These are phyloP conservation scores for Acleris sparsana DNA, from an alignment of 2,888 invertebrate genomes.

Conservation along the genomic window DNA sequence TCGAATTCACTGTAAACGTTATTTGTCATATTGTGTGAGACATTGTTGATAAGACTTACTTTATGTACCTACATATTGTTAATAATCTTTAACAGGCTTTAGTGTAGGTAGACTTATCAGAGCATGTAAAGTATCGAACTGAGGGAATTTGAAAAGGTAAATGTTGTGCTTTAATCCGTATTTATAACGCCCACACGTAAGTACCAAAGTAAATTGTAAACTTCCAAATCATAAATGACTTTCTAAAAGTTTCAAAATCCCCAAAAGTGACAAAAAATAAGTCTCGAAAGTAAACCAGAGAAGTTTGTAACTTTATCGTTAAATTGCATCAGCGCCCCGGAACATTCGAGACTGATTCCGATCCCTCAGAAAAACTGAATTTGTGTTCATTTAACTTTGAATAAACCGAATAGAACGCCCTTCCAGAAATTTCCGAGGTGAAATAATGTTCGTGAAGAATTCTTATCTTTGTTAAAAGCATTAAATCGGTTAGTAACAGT, in stretches of 20 bases:
- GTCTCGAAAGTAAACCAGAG: constrained; percentile 9
- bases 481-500: background rate
- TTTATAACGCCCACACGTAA: background rate
- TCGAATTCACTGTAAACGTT: background rate
- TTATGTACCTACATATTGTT: too few species aligned
- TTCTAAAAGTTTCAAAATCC: constrained; percentile 2
- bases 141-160: too few species aligned
- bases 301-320: constrained; percentile 27
- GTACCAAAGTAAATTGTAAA: too few species aligned
- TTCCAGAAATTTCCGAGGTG: too few species aligned
- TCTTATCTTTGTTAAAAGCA: too few species aligned
- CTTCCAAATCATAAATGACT: constrained; percentile 1
- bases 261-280: background rate
- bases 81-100: too few species aligned
- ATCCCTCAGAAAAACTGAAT: background rate
- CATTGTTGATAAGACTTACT: too few species aligned
- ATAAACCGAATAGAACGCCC: too few species aligned
- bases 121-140: too few species aligned
- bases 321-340: constrained; percentile 28
- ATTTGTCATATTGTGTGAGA: too few species aligned
- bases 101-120: too few species aligned
- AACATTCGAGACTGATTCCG: constrained; percentile 15
- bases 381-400: background rate
- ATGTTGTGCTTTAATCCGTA: too few species aligned
- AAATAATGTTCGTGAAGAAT: background rate